Conservation (phyloP, 2,113 vertebrate genomes). For the Ammodytes dubius region DNA sequence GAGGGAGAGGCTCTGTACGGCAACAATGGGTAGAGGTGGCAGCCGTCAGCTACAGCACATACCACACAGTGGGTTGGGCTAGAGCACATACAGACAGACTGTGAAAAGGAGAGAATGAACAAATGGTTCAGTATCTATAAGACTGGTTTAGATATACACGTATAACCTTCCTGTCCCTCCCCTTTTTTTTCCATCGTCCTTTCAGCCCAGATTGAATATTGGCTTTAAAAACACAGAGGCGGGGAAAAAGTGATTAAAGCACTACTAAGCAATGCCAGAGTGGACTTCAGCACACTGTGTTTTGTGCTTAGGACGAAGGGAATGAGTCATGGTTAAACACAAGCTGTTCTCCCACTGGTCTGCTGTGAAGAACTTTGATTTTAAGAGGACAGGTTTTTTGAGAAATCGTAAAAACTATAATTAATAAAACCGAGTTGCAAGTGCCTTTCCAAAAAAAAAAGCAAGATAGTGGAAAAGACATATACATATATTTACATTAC, state of each 20-base stretch:
- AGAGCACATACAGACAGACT: slow-evolving; percentile 33
- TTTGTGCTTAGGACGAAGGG: slow-evolving; percentile 62
- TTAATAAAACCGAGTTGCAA: slow-evolving; percentile 19
- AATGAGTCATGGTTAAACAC: slow-evolving; percentile 73
- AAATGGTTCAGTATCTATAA: slow-evolving; percentile 22
- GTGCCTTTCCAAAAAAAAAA: neutral
- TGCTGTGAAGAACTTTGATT: slow-evolving; percentile 43
- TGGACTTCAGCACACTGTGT: slow-evolving; percentile 50
- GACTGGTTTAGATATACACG: slow-evolving; percentile 12
- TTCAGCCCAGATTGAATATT: slow-evolving; percentile 34
- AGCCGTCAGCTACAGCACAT: slow-evolving; percentile 39
- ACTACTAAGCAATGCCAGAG: slow-evolving; percentile 40
- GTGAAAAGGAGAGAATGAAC: slow-evolving; percentile 40
- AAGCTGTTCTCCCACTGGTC: slow-evolving; percentile 69
- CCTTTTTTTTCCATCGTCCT: slow-evolving; percentile 25
- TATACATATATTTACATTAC: neutral
- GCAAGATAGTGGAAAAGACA: neutral
- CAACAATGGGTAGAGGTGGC: slow-evolving; percentile 51
- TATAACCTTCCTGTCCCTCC: slow-evolving; percentile 16
- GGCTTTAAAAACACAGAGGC: slow-evolving; percentile 29
- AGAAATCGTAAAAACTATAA: slow-evolving; percentile 31
- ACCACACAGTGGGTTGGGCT: slow-evolving; percentile 45
- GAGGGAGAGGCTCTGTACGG: slow-evolving; percentile 42
- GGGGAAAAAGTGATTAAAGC: slow-evolving; percentile 40
- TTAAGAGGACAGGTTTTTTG: slow-evolving; percentile 24